Conservation (phyloP, 2,113 vertebrate genomes). For the Taxidea taxus region DNA sequence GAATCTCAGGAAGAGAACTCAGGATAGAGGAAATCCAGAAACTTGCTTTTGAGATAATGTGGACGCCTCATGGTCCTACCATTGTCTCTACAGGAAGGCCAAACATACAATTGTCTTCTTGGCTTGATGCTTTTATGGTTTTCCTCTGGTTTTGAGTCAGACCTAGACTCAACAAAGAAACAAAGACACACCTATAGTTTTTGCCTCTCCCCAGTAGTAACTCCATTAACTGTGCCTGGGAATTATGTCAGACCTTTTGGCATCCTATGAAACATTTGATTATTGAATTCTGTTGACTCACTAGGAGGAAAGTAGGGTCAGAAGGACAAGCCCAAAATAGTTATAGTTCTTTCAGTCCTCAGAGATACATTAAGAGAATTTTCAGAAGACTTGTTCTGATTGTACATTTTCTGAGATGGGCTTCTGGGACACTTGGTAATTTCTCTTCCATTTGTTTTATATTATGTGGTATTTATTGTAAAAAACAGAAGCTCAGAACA, state of each 20-base stretch:
- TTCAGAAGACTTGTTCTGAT: not conserved
- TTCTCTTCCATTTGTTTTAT: not conserved
- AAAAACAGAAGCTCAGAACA: not conserved
- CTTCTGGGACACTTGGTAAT: not conserved
- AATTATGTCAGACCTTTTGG: not conserved
- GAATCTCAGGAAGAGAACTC: slow-evolving; percentile 35
- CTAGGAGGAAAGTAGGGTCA: slow-evolving; percentile 24
- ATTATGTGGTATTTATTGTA: not conserved
- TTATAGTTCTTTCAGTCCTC: not conserved
- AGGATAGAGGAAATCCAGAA: slow-evolving; percentile 31
- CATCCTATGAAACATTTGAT: not conserved
- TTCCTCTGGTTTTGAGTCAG: slow-evolving; percentile 22
- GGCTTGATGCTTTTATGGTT: not conserved
- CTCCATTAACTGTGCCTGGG: not conserved
- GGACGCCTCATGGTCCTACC: not conserved
- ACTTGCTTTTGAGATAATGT: not conserved
- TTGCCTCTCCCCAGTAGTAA: not conserved
- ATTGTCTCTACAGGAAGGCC: not conserved
- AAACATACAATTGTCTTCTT: slow-evolving; percentile 2
- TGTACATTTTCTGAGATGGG: slow-evolving; percentile 21
- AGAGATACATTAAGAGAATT: not conserved
- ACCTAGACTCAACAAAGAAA: not conserved
- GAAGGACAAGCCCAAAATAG: not conserved
- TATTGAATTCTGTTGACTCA: slow-evolving; percentile 24
- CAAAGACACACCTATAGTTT: not conserved